Evolutionary conservation across 2,797 vertebrate species (phyloP), one percentile per base, ranked within the genome.

Genomic region (Diceros bicornis): DNA sequence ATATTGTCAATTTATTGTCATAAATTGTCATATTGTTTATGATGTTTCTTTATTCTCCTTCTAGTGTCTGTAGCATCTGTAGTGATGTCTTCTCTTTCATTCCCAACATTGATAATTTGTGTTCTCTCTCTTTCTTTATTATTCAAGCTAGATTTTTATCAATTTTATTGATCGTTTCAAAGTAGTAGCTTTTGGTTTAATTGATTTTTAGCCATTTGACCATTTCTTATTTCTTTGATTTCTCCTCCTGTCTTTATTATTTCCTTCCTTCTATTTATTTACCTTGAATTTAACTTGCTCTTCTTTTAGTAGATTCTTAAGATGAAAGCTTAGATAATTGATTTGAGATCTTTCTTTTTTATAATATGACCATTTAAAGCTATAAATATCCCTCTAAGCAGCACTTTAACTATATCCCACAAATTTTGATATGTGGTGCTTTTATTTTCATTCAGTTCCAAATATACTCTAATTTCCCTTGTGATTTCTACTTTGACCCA

Each of bases 141-240:
- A 52, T 52, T 52, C 50, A 12, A 52, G 50, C 50, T 52, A 52
- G 50, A 52, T 52, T 52, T 52, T 52, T 52, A 16, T 52, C 47
- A 50, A 50, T 91, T 69, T 69, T 81, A 68, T 27, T 59, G 14
- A 91, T 44, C 20, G 25, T 81, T 59, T 91, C 50, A n/a, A 69
- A 81, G 62, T n/a, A 91, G 75, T 91, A 81, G 75, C 21, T 81
- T 91, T 68, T 25, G 47, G 29, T 69, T 91, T 55, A 79, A 55
- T 79, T 68, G 61, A 68, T 55, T 78, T 79, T 69, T 81, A 69
- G 44, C 20, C 20, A 25, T 69, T 68, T 91, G 62, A 25, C 62
- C 88, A 68, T 25, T 68, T 61, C 37, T 74, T 81, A 57, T 55
- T 57, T 86, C n/a, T 29, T 68, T 55, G 52, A 68, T n/a, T 81